These are phyloP conservation scores for Zaprionus lachaisei DNA, from an alignment of 1,140 invertebrate species.

Conservation along the genomic window DNA sequence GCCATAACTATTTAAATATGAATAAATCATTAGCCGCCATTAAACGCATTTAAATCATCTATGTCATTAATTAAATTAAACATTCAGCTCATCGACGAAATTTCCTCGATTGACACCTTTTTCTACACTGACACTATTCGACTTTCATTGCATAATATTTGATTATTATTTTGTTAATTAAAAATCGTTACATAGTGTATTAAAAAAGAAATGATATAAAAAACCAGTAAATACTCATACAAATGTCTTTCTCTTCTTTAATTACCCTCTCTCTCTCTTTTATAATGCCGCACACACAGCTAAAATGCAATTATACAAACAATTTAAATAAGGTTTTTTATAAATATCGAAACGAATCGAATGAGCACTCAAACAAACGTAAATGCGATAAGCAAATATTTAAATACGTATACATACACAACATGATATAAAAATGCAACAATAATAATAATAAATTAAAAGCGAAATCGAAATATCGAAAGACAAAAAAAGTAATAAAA, in stretches of 20 bases:
- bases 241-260: conserved; percentile 46
- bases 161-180: conserved; percentile 21
- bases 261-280: conserved; percentile 34
- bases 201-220: conserved; percentile 10
- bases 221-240: conserved; percentile 57
- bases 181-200: conserved; percentile 20
- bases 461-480: conserved; percentile 26
- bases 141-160: conserved; percentile 21
- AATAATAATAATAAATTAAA: conserved; percentile 47
- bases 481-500: conserved; percentile 13
- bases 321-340: conserved; percentile 48
- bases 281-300: conserved; percentile 50
- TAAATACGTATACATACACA: conserved; percentile 37
- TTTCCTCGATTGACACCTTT: not conserved
- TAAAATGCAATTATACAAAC: conserved; percentile 60
- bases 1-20: not conserved
- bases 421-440: conserved; percentile 30
- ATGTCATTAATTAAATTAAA: not conserved
- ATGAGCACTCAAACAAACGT: conserved; percentile 41
- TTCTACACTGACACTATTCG: not conserved
- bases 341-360: conserved; percentile 31
- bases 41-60: conserved; percentile 1
- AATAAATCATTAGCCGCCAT: not conserved
- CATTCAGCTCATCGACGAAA: not conserved
- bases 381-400: conserved; percentile 72